These are phyloP conservation scores for Oxyteleia sp. DNA, from an alignment of 2,888 invertebrate species.

Conservation along the genomic window DNA sequence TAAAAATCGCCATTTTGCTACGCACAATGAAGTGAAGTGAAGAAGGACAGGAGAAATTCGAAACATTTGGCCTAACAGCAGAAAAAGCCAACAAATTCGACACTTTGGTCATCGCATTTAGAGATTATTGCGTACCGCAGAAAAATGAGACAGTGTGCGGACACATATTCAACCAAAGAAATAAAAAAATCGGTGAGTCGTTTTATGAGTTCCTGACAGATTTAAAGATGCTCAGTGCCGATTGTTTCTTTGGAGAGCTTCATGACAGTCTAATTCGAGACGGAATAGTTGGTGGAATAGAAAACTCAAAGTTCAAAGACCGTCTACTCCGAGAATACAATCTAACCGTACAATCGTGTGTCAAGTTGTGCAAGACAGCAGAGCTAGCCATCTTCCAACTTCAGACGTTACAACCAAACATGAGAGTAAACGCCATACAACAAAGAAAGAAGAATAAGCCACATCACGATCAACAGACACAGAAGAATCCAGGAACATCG, in stretches of 20 bases:
- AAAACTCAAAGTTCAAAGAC: no score
- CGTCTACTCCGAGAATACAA: no score
- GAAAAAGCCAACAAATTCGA: no score
- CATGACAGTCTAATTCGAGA: conserved; percentile 74
- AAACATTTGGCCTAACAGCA: conserved; percentile 73
- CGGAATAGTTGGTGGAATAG: conserved; percentile 71
- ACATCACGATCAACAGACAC: no score
- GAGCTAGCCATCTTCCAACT: no score
- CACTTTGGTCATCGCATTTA: conserved; percentile 70
- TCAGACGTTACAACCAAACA: no score
- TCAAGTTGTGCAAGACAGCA: no score
- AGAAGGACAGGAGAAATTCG: conserved; percentile 74
- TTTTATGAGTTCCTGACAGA: conserved; percentile 74
- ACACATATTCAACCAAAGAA: conserved; percentile 72
- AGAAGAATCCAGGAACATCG: no score
- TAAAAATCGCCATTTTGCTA: conserved; percentile 74
- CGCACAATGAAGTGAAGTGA: conserved; percentile 75
- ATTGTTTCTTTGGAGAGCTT: conserved; percentile 69
- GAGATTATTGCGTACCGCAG: conserved; percentile 39
- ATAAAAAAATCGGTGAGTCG: conserved; percentile 58
- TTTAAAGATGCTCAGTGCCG: conserved; percentile 60
- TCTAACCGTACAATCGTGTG: no score
- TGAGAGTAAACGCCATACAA: no score
- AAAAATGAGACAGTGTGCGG: conserved; percentile 56
- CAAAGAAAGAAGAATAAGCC: no score